Base-by-base conservation (phyloP, 2,113 vertebrate genomes). In the Eptesicus fuscus region DNA sequence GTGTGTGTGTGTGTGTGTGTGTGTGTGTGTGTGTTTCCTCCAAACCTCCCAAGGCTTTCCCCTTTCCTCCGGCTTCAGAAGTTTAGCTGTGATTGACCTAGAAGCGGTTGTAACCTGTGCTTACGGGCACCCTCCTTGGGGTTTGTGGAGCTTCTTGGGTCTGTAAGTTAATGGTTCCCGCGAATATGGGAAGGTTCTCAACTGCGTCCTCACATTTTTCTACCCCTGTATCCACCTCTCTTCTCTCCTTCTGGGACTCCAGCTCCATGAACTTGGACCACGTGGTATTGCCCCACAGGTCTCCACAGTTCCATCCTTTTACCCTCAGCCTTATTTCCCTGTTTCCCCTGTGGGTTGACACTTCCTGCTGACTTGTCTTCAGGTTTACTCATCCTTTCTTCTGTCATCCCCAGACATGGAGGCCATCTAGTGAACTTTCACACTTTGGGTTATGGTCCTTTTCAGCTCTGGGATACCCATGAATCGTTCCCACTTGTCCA, bases 211-310 rank as follows among this genome's bases (percentile, higher is more conserved):
- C n/a, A 51, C 10, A 14, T 16, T 44, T 30, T 32, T 9, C 59
- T 79, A 7, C 9, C n/a, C 35, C 30, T n/a, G 0, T 23, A 23
- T 14, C 9, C 40, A 30, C 9, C 9, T 23, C 23, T 35, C 12
- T 71, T 32, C 5, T 44, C 22, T 87, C 56, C 17, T 65, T 37
- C 69, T 70, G 32, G 37, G 49, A 10, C 42, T n/a, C 14, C 35
- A 49, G 0, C 9, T 17, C 59, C 4, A 8, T 5, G 11, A 4
- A 20, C 13, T 44, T 32, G 17, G 18, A 11, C 6, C 7, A 2
- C 13, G 7, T 0, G 1, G 6, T 42, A 25, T 5, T 25, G 7
- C 47, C 73, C 32, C 47, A 18, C 4, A 12, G 1, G 4, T 30
- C 49, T 56, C 89, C 49, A 30, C 49, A 9, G 23, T 35, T 25